A percentile compares a stretch with the other conserved stretches of the same genome.
phyloP scores from a whole-genome alignment of 2,888 invertebrate genomes.

The Heliconius sara region DNA sequence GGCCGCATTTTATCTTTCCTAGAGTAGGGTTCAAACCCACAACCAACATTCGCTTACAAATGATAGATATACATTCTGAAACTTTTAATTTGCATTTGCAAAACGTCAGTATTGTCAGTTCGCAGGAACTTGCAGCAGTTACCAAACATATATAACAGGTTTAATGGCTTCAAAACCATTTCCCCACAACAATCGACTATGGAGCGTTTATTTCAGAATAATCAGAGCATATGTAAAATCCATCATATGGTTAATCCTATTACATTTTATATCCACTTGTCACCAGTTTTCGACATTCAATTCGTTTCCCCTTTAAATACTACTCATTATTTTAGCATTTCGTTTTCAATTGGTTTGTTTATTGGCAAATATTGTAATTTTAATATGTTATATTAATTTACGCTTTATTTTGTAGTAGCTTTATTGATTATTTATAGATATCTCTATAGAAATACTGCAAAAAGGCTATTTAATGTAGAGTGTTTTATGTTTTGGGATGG shows the following conservation, averaged over 20 bases:
- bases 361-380: slow-evolving; percentile 38
- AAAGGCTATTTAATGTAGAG: neutral
- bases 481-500: slow-evolving; percentile 12
- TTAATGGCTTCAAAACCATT: slow-evolving; percentile 16
- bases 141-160: neutral
- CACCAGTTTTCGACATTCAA: slow-evolving; percentile 21
- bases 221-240: slow-evolving; percentile 25
- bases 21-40: too few relatives aligned
- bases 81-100: neutral
- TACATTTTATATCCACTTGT: slow-evolving; percentile 21
- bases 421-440: neutral
- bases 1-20: too few relatives aligned
- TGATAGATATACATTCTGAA: neutral
- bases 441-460: neutral
- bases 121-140: neutral
- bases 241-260: slow-evolving; percentile 19
- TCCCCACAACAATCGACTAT: neutral
- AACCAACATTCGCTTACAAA: too few relatives aligned
- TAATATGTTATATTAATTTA: slow-evolving; percentile 33
- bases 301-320: slow-evolving; percentile 28
- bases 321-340: slow-evolving; percentile 35
- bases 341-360: slow-evolving; percentile 33
- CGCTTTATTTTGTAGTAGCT: slow-evolving; percentile 4
- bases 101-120: neutral
- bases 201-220: slow-evolving; percentile 15